Evolutionary conservation across 64 coral and sea anemone genomes (phyloP), one percentile per base, ranked within the genome.

Genomic region (Cladopsammia gracilis): DNA sequence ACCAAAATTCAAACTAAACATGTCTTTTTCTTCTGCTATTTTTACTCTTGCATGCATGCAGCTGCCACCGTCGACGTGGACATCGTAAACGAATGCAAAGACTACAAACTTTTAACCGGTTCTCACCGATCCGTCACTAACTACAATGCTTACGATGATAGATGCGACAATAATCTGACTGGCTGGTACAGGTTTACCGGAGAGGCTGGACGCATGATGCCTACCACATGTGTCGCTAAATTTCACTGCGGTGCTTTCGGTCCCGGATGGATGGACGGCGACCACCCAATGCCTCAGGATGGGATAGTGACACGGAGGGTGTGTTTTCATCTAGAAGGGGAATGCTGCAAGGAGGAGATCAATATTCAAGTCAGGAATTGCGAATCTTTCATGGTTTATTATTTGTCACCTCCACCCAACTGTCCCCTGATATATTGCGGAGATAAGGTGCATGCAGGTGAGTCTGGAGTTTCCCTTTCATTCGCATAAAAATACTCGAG

Each of bases 371-470:
- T 89, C 7, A 54, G 86, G 23, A 89, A 89, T 60, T 89, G 86
- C 45, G 81, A 25, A 1, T 57, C 60, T 5, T 89, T 76, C 23
- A 75, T 75, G 19, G 86, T 89, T 3, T 89, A 89, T 16, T 7
- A 58, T 18, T 54, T 89, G 72, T 15, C 60, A 46, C 57, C 42
- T 16, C 16, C 74, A 14, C 71, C 86, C 43, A 48, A 49, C 4
- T 89, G 86, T 89, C 86, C 86, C 3, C 47, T 89, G 16, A 15
- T 54, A 18, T 89, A 77, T 24, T 89, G 86, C n/a, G 86, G 86
- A 3, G 51, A 60, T 23, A 6, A 20, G 1, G 67, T 46, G 44
- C 8, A 50, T 19, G 22, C 26, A 15, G 60, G 42, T 44, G 46
- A 62, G 80, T 84, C 46, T 18, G 25, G 80, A 64, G 66, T 84